Conservation (phyloP, 2,797 vertebrate species). For the Oophaga sylvatica region DNA sequence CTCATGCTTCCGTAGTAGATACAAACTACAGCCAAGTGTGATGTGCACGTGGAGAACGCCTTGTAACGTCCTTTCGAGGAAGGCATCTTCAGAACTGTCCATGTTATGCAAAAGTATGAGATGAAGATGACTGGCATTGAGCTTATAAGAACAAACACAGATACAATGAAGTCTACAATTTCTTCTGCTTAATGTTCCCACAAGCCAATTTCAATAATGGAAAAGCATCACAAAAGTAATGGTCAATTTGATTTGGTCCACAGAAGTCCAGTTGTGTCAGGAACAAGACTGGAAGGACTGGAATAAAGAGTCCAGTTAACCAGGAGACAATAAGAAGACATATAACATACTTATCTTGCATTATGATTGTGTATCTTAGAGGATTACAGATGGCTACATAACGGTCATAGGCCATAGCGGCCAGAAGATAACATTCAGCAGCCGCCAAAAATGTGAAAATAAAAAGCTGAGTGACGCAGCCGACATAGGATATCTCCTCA, state of each 20-base stretch:
- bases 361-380: constrained; percentile 27
- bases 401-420: constrained; percentile 49
- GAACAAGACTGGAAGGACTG: constrained; percentile 15
- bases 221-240: constrained; percentile 54
- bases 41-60: constrained; percentile 45
- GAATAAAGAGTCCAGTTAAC: constrained; percentile 13
- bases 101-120: constrained; percentile 36
- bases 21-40: constrained; percentile 47
- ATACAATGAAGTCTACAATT: constrained; percentile 35
- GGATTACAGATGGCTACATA: constrained; percentile 43
- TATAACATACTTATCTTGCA: constrained; percentile 32
- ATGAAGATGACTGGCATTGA: constrained; percentile 42
- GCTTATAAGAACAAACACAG: constrained; percentile 32
- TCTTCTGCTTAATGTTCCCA: constrained; percentile 12
- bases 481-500: constrained; percentile 62
- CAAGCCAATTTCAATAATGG: constrained; percentile 44
- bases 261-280: constrained; percentile 45
- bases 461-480: constrained; percentile 56
- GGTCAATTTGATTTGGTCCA: constrained; percentile 54
- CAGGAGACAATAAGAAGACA: constrained; percentile 27
- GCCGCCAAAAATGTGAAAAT: constrained; percentile 40
- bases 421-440: constrained; percentile 48
- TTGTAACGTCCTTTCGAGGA: constrained; percentile 38
- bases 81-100: constrained; percentile 40
- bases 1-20: constrained; percentile 50